Conservation (phyloP, 2,113 vertebrate genomes). For the Jaculus jaculus region DNA sequence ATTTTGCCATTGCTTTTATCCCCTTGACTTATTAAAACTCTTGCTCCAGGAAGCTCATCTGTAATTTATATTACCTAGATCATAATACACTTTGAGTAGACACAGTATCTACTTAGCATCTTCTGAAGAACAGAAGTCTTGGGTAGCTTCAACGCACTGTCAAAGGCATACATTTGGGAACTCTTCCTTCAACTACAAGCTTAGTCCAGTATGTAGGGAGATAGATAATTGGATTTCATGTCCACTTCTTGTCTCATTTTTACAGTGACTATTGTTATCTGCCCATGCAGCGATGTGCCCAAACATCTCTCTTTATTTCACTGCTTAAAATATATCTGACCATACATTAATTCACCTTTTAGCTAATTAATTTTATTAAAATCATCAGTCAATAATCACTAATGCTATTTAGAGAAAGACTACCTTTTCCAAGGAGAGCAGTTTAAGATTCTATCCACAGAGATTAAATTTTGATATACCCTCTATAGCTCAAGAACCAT, state of each 20-base stretch:
- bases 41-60: neutral
- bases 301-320: too few species aligned
- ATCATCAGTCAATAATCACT: neutral
- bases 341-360: neutral
- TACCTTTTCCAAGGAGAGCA: neutral
- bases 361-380: neutral
- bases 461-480: neutral
- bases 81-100: neutral
- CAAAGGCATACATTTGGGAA: neutral
- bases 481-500: neutral
- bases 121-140: neutral
- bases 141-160: neutral
- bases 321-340: neutral
- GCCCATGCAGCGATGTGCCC: too few species aligned
- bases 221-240: neutral
- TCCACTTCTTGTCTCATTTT: neutral
- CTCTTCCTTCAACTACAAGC: neutral
- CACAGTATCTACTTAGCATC: neutral
- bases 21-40: conserved; percentile 14
- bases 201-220: neutral
- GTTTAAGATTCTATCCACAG: neutral
- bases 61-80: neutral
- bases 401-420: neutral
- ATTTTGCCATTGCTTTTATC: neutral
- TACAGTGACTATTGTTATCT: neutral